Evolutionary conservation across 2,888 invertebrate genomes (phyloP), one percentile per base, ranked within the genome.

Genomic region (Boloria selene): DNA sequence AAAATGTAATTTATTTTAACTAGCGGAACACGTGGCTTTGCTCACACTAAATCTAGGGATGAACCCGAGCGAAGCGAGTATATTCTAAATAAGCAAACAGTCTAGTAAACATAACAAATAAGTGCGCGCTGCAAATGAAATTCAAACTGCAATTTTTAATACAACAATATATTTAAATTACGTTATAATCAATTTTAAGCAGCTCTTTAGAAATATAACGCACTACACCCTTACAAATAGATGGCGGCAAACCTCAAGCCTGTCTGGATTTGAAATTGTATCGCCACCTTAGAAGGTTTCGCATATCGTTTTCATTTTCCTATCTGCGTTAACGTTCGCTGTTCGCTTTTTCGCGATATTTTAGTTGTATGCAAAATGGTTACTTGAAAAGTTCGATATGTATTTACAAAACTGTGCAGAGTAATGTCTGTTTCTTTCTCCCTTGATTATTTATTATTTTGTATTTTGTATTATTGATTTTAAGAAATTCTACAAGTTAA

Each of bases 261-360:
- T 59, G 65, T 62, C 62, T 51, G 64, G 66, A 64, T 55, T 70
- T 67, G 62, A 62, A 67, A 69, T 64, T 47, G 53, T 55, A 65
- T 54, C 64, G 54, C 42, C 47, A 49, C 62, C 60, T 70, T 70
- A 47, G 60, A 70, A 45, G 69, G 69, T 67, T 70, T 70, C 69
- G 47, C 67, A 49, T 67, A 70, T 70, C 69, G 69, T 52, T 61
- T 69, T 67, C 60, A 56, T 58, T 62, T 38, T 47, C 50, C 50
- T 49, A 58, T 58, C 51, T 58, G 56, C 50, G 31, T 13, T 56
- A 64, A 53, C 44, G 44, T 38, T 64, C 22, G 26, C 53, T 53
- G 44, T 44, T 60, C 16, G 42, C 31, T 26, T 51, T 53, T 66
- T 66, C 53, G 38, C 61, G 22, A 18, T 47, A 26, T 59, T 52